Evolutionary conservation across 2,888 invertebrate genomes (phyloP), one percentile per base, ranked within the genome.

Genomic region (Leptinotarsa juncta): DNA sequence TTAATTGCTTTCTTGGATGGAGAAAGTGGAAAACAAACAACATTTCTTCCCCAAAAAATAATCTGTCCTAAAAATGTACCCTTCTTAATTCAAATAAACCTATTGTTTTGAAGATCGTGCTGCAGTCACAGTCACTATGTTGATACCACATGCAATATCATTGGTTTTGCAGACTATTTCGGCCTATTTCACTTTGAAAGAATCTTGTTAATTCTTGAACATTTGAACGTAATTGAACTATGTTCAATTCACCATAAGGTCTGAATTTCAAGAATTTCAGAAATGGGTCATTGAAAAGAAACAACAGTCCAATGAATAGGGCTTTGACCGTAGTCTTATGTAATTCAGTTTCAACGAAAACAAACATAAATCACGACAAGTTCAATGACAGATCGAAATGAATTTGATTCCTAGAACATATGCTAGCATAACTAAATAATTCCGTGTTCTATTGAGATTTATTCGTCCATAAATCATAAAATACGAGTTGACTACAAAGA

Each of bases 321-420:
- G 51, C 51, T 16, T 16, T 51, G 51, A 57, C 15, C 57, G 3
- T 12, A 57, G 14, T 18, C 5, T 57, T 57, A 57, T 20, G 57
- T 20, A 20, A 57, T 20, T 57, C 57, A 57, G 57, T 57, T 57
- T 32, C 62, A 62, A 62, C 42, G 18, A 42, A 62, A 62, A 62
- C 42, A n/a, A 2, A 32, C 62, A 42, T 62, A 26, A 62, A 62
- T 62, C 62, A 62, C 20, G 18, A 57, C n/a, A 62, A 42, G 62
- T 62, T 62, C 62, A 42, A 62, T 62, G 62, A 42, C 62, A 62
- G 26, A 32, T 62, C 26, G 62, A 62, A 62, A 62, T 62, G 62
- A 42, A 62, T 62, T 62, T n/a, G 26, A 62, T 62, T 62, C 42
- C 62, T 32, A n/a, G 32, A 62, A 62, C 32, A 32, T 42, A 57